Evolutionary conservation across 2,888 invertebrate genomes (phyloP), one percentile per base, ranked within the genome.

Genomic region (Agriopis marginaria): DNA sequence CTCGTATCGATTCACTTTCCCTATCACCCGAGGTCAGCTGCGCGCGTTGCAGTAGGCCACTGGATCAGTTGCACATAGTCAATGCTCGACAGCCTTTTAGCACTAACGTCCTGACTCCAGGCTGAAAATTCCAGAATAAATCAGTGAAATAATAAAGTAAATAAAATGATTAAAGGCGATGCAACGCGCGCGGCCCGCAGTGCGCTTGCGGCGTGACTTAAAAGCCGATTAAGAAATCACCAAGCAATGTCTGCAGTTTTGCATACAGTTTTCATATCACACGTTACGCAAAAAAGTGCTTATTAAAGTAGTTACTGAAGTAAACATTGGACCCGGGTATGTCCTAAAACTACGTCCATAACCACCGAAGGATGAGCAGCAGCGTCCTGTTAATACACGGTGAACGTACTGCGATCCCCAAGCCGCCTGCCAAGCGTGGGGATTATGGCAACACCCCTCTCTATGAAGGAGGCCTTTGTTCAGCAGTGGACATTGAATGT

Each of bases 41-140:
- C 93, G 93, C 93, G 93, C 92, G 92, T 91, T 92, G 89, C 90
- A 93, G 78, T 93, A 86, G 93, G 93, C 87, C 91, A 94, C 86
- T 92, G 80, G 93, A 87, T 83, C 85, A 70, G 70, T 70, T 87
- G 87, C 87, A 82, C 81, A 88, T 89, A 91, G 91, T 91, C 84
- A 89, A 87, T 79, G 77, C 84, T 78, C 80, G 82, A 88, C 89
- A 80, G 83, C 84, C 85, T 86, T 82, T 79, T 88, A 88, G 86
- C 86, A 78, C 87, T 84, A 85, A 89, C 88, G 86, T 84, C 79
- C 72, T 81, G 51, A 54, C 60, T 70, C 11, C 56, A 39, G 42
- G 44, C 51, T 61, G 42, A 14, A 61, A 45, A 40, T 53, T 61
- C 12, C 54, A 11, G 42, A 45, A 39, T 7, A 58, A 58, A 39